Conservation (phyloP, 2,113 vertebrate genomes). For the Lynx canadensis region DNA sequence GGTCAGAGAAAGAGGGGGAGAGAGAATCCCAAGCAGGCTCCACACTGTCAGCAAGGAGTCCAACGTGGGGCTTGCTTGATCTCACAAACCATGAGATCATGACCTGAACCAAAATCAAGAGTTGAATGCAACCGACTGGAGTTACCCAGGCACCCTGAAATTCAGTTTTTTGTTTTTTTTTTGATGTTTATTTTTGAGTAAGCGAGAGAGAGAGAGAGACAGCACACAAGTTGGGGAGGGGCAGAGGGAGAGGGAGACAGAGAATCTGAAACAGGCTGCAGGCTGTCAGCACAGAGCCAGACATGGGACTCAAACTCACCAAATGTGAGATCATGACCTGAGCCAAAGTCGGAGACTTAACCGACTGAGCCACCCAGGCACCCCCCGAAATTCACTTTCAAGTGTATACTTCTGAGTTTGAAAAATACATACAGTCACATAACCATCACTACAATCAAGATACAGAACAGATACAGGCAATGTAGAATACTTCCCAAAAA, state of each 20-base stretch:
- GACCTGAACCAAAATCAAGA: neutral
- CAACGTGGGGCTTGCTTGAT: neutral
- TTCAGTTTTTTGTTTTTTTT: neutral
- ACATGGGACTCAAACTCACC: neutral
- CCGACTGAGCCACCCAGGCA: neutral
- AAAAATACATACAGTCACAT: neutral
- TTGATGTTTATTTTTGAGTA: neutral
- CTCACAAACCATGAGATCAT: neutral
- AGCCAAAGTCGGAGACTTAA: neutral
- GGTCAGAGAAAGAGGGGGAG: neutral
- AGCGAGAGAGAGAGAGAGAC: neutral
- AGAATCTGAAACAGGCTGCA: neutral
- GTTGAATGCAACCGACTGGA: neutral
- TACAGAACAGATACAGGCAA: neutral
- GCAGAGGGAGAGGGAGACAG: neutral
- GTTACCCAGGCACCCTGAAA: neutral
- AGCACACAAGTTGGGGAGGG: neutral
- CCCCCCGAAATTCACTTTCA: conserved; percentile 4
- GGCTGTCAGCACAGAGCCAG: neutral
- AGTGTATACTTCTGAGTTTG: conserved; percentile 1
- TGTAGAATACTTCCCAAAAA: neutral
- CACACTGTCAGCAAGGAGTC: neutral
- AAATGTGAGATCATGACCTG: neutral
- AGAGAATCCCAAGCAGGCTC: neutral
- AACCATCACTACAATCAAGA: neutral